Conservation (phyloP, 2,888 invertebrate genomes). For the Podabrus alpinus region DNA sequence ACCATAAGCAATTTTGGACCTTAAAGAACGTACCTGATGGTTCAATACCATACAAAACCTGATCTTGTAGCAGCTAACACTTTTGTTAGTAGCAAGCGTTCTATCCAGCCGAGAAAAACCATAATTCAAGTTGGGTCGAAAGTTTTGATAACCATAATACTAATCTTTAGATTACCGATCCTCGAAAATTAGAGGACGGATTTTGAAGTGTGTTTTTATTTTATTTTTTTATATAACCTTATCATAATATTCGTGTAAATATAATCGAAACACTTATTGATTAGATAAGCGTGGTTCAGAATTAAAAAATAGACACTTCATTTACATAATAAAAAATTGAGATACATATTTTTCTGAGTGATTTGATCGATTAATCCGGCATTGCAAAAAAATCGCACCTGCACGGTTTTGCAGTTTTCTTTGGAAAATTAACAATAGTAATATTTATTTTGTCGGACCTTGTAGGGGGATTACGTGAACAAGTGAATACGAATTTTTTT, state of each 20-base stretch:
- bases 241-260: neutral
- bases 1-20: constrained; percentile 21
- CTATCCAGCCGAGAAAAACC: constrained; percentile 37
- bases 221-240: constrained; percentile 5
- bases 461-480: neutral
- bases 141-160: constrained; percentile 24
- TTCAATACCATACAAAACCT: constrained; percentile 13
- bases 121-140: constrained; percentile 35
- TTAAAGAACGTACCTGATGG: constrained; percentile 13
- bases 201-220: neutral
- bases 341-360: neutral
- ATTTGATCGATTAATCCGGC: neutral
- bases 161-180: neutral
- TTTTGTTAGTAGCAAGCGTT: constrained; percentile 34
- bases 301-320: neutral
- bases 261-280: neutral
- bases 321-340: neutral
- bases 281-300: neutral
- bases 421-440: no score
- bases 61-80: constrained; percentile 33
- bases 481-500: constrained; percentile 1
- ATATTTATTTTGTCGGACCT: neutral
- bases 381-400: neutral
- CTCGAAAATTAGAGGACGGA: neutral
- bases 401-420: neutral